phyloP scores from a whole-genome alignment of 2,888 invertebrate genomes.

The Pseudococcus jackbeardsleyi region DNA sequence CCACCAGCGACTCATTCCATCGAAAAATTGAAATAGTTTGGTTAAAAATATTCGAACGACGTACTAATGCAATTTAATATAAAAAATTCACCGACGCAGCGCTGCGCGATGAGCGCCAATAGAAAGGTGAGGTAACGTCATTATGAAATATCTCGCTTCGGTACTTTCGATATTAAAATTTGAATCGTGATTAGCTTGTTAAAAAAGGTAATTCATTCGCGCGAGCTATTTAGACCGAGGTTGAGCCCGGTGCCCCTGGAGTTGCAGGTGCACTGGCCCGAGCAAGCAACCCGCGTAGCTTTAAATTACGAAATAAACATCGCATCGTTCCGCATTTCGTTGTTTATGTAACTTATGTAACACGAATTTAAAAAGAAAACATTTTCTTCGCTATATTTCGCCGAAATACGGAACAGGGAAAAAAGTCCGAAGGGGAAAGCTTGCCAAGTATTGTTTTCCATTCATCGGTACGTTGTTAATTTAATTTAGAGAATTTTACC shows the following conservation, averaged over 20 bases:
- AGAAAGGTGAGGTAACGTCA: background rate
- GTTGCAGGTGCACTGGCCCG: background rate
- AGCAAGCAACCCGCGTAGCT: background rate
- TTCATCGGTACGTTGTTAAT: slow-evolving; percentile 32
- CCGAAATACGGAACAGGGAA: background rate
- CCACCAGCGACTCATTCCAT: background rate
- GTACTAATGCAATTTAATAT: slow-evolving; percentile 50
- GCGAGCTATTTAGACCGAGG: background rate
- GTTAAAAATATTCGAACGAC: slow-evolving; percentile 49
- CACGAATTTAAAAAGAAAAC: slow-evolving; percentile 20
- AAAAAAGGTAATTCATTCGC: slow-evolving; percentile 35
- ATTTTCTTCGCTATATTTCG: background rate
- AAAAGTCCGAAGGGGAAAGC: background rate
- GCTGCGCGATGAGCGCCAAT: too few relatives aligned
- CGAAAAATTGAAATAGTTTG: slow-evolving; percentile 36
- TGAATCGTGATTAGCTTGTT: slow-evolving; percentile 52
- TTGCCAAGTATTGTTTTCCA: slow-evolving; percentile 36
- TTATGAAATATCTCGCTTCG: slow-evolving; percentile 54
- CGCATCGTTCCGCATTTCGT: background rate
- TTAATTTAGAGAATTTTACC: slow-evolving; percentile 36
- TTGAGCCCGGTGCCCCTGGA: background rate
- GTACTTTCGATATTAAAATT: slow-evolving; percentile 49
- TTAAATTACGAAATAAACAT: slow-evolving; percentile 5
- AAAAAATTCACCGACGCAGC: background rate
- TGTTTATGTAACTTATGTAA: slow-evolving; percentile 3